A percentile compares a stretch with the other conserved stretches of the same genome.
These are phyloP conservation scores for Triplophysa bombifrons DNA, from an alignment of 2,797 vertebrate genomes.

Conservation along the genomic window DNA sequence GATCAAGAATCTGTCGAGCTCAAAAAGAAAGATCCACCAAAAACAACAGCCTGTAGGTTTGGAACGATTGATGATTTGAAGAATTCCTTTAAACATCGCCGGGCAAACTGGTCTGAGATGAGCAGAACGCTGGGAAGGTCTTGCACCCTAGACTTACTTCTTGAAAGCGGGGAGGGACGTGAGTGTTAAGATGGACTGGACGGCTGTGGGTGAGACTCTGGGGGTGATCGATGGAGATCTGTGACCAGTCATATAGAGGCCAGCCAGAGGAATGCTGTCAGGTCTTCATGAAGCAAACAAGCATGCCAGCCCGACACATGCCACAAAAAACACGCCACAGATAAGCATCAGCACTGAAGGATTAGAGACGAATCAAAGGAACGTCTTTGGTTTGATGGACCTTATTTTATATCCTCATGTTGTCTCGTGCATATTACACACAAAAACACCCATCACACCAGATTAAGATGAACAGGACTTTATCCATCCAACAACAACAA, in stretches of 20 bases:
- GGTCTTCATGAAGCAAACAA: conserved; percentile 28
- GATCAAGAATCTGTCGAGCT: no score
- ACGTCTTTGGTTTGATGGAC: neutral
- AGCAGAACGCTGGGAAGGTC: conserved; percentile 34
- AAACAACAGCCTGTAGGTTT: neutral
- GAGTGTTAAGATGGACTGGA: conserved; percentile 54
- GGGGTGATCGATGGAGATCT: conserved; percentile 53
- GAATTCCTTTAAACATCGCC: neutral
- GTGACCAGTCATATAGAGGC: conserved; percentile 18
- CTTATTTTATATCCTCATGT: no score
- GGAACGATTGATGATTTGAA: neutral
- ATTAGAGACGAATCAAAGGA: neutral
- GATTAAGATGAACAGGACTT: neutral
- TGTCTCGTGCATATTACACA: neutral
- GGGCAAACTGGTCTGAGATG: conserved; percentile 45
- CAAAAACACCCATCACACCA: neutral
- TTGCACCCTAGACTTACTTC: conserved; percentile 54
- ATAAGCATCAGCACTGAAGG: conserved; percentile 9
- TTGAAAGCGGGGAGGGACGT: conserved; percentile 57
- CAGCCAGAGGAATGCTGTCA: conserved; percentile 6
- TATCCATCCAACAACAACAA: neutral
- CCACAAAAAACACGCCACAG: neutral
- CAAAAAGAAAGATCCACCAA: no score
- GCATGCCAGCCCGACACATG: conserved; percentile 5
- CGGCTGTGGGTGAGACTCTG: conserved; percentile 55